These are phyloP conservation scores for Poeciliopsis infans DNA, from an alignment of 2,797 vertebrate genomes.

Conservation along the genomic window DNA sequence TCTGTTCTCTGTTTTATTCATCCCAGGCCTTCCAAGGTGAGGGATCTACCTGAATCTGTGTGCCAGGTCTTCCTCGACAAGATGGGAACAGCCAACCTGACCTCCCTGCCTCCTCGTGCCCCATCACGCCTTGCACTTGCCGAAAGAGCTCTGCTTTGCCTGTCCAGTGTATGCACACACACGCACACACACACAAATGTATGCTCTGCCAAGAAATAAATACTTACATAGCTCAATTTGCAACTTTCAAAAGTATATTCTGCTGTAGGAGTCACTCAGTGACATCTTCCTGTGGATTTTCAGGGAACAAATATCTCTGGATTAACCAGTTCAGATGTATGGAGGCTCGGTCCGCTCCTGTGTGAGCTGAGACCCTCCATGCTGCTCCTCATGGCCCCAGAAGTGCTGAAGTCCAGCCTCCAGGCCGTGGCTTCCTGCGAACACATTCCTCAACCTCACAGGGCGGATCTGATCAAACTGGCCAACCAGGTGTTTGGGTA, in stretches of 20 bases:
- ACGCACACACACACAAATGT: neutral
- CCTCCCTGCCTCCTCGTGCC: conserved; percentile 42
- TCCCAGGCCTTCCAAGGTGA: conserved; percentile 62
- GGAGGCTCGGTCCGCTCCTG: conserved; percentile 64
- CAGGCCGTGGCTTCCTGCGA: conserved; percentile 64
- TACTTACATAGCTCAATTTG: neutral
- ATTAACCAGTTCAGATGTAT: conserved; percentile 55
- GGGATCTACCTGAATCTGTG: conserved; percentile 64
- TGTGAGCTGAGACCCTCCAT: conserved; percentile 70
- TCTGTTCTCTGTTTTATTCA: neutral
- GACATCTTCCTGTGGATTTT: conserved; percentile 12
- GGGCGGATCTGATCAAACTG: conserved; percentile 56
- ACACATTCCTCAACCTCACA: conserved; percentile 59
- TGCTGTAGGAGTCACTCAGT: neutral
- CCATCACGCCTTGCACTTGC: conserved; percentile 57
- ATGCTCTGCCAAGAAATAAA: neutral
- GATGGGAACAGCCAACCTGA: conserved; percentile 69
- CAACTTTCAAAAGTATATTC: neutral
- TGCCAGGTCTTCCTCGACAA: conserved; percentile 73
- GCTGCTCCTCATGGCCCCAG: conserved; percentile 51
- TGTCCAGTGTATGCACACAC: conserved; percentile 47
- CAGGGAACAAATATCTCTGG: conserved; percentile 66
- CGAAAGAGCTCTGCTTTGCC: conserved; percentile 70
- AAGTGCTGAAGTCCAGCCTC: conserved; percentile 62
- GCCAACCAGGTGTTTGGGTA: conserved; percentile 73